Evolutionary conservation across 2,888 invertebrate species (phyloP).

Genomic region (Dione vanillae): DNA sequence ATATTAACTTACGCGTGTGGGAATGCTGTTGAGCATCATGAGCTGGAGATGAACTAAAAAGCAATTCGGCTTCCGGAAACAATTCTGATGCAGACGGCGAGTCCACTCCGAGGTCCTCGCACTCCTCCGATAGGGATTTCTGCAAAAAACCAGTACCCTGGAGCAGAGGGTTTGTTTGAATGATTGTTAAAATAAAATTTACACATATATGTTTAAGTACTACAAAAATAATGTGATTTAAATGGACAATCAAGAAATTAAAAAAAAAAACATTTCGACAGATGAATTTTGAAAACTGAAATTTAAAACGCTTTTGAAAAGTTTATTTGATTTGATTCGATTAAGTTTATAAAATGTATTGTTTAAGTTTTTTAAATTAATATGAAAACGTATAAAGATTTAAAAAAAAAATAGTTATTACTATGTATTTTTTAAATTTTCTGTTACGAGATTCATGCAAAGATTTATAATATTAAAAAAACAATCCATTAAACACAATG

Average conservation of each 20-base stretch:
- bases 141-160: constrained; percentile 65
- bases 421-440: too few relatives aligned
- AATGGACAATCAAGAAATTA: background rate
- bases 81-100: constrained; percentile 91
- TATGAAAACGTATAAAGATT: too few relatives aligned
- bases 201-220: background rate
- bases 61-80: constrained; percentile 90
- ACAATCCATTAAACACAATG: background rate
- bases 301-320: too few relatives aligned
- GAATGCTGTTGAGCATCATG: constrained; percentile 77
- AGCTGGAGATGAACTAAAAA: constrained; percentile 89
- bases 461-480: constrained; percentile 3
- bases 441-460: background rate
- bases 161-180: constrained; percentile 30
- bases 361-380: too few relatives aligned
- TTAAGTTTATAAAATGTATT: too few relatives aligned
- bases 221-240: constrained; percentile 5
- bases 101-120: constrained; percentile 91
- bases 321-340: too few relatives aligned
- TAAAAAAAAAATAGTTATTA: too few relatives aligned
- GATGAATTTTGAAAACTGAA: too few relatives aligned
- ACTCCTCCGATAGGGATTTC: constrained; percentile 91
- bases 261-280: background rate
- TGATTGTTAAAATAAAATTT: constrained; percentile 20
- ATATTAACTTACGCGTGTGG: constrained; percentile 65